Percentiles rank a stretch among this genome's conserved stretches.
Conservation (phyloP, 2,888 invertebrate species). For the Scrobipalpa costella region DNA sequence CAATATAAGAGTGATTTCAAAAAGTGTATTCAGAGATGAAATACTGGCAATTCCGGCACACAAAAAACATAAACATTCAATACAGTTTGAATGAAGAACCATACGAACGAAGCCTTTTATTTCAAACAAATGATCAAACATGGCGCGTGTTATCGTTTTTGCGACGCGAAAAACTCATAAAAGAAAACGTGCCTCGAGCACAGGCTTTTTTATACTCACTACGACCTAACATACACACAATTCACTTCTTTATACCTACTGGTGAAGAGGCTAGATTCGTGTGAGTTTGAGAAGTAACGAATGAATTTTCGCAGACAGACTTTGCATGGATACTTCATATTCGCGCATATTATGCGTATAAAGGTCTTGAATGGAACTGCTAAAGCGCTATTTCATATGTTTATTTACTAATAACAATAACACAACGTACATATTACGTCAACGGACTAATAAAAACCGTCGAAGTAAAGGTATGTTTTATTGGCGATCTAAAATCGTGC, state of each 20-base stretch:
- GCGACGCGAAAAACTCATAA: conserved; percentile 38
- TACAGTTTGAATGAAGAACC: background rate
- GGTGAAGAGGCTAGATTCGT: conserved; percentile 8
- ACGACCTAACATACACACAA: conserved; percentile 27
- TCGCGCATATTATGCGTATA: no score
- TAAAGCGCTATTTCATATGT: no score
- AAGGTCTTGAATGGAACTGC: no score
- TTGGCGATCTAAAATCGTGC: no score
- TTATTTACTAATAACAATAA: no score
- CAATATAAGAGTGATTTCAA: no score
- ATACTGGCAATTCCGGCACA: background rate
- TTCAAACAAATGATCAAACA: conserved; percentile 22
- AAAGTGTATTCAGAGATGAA: background rate
- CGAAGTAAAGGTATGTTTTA: no score
- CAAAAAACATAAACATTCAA: background rate
- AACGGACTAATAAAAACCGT: no score
- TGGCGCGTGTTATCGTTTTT: conserved; percentile 33
- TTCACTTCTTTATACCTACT: conserved; percentile 5
- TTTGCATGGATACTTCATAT: no score
- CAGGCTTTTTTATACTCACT: conserved; percentile 35
- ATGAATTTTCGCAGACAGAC: conserved; percentile 15
- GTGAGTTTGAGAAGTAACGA: conserved; percentile 14
- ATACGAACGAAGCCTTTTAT: background rate
- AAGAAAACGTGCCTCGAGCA: conserved; percentile 38
- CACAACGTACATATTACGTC: no score